These are phyloP conservation scores for Heterotilapia buettikoferi DNA, from an alignment of 2,113 vertebrate genomes.

Conservation along the genomic window DNA sequence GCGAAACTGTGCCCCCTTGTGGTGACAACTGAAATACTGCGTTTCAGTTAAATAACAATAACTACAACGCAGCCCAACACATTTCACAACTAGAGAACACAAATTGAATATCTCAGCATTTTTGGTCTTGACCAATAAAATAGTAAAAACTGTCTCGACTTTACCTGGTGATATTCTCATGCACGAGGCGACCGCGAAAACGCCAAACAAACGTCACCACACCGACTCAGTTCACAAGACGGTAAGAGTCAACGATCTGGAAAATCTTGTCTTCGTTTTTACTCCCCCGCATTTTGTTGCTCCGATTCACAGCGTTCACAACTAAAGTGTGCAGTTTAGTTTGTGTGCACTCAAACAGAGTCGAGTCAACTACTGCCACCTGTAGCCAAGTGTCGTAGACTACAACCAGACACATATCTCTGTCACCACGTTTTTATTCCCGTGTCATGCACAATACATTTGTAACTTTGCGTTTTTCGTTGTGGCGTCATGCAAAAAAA, in stretches of 20 bases:
- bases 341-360: not conserved
- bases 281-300: not conserved
- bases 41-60: not conserved
- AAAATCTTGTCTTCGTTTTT: not conserved
- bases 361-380: not conserved
- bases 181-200: not conserved
- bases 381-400: not conserved
- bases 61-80: not conserved
- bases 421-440: not conserved
- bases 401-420: not conserved
- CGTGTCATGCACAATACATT: not conserved
- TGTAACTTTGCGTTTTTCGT: not conserved
- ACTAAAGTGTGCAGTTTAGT: not conserved
- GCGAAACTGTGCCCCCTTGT: not conserved
- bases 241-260: not conserved
- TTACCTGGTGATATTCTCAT: not conserved
- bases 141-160: not conserved
- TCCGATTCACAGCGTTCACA: not conserved
- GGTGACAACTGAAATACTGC: not conserved
- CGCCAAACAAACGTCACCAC: not conserved
- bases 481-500: not conserved
- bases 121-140: not conserved
- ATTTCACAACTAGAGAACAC: not conserved
- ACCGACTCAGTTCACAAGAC: not conserved
- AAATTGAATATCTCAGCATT: not conserved